Percentiles rank a stretch among this genome's conserved stretches.
phyloP scores from a whole-genome alignment of 2,113 vertebrate genomes.

The Coturnix japonica region DNA sequence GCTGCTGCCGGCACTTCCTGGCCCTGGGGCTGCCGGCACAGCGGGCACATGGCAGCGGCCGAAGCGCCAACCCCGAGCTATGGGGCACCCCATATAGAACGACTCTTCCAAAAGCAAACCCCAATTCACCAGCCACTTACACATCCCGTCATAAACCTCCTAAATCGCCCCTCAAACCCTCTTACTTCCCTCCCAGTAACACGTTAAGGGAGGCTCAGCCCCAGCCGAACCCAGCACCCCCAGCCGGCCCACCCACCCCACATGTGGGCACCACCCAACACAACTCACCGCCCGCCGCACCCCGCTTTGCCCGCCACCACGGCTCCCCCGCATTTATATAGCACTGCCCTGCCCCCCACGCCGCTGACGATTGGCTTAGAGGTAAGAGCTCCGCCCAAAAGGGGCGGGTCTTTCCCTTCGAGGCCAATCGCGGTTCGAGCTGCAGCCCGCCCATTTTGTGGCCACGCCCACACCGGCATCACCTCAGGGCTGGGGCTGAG shows the following conservation, averaged over 20 bases:
- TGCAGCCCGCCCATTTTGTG: neutral
- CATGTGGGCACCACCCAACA: accelerated
- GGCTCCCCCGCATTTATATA: neutral
- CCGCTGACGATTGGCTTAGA: neutral
- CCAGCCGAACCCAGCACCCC: accelerated
- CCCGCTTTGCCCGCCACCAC: neutral
- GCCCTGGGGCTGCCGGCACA: neutral
- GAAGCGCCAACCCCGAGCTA: neutral
- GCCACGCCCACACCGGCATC: neutral
- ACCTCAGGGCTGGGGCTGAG: accelerated
- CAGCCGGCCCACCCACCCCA: neutral
- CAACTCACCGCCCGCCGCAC: neutral
- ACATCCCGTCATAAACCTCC: neutral
- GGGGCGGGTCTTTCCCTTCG: accelerated
- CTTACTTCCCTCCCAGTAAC: neutral
- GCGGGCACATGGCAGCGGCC: neutral
- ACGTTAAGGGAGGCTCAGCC: neutral
- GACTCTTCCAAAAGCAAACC: no score
- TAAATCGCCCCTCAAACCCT: no score
- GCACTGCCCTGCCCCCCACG: neutral
- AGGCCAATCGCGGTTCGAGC: neutral
- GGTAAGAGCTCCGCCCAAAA: accelerated
- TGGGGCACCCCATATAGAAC: no score
- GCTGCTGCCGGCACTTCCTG: neutral
- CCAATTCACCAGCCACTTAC: no score